A percentile compares a stretch with the other conserved stretches of the same genome.
Evolutionary conservation across 2,113 vertebrate genomes (phyloP).

Genomic region (Anguilla japonica): DNA sequence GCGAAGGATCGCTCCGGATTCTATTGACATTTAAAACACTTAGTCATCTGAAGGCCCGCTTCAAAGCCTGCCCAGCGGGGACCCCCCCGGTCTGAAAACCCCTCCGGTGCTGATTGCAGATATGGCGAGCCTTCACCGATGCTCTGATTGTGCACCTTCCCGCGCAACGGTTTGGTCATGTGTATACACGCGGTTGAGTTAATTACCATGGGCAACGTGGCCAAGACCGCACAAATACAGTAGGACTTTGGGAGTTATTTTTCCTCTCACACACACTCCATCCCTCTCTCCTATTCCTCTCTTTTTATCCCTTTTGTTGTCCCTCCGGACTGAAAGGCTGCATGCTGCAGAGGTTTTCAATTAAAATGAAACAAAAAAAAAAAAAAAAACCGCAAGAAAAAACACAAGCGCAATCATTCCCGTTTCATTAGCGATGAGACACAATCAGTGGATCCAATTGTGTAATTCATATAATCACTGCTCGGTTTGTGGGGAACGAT

Average conservation of each 20-base stretch:
- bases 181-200: background rate
- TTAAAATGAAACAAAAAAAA: constrained; percentile 26
- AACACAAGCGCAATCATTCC: constrained; percentile 36
- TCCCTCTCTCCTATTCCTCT: background rate
- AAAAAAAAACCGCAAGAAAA: background rate
- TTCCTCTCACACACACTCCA: background rate
- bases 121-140: constrained; percentile 40
- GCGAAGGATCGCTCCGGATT: constrained; percentile 33
- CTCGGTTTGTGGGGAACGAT: constrained; percentile 25
- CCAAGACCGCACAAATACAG: constrained; percentile 10
- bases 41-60: constrained; percentile 41
- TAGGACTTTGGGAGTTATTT: background rate
- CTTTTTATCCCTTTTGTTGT: background rate
- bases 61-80: constrained; percentile 50
- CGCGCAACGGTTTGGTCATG: constrained; percentile 30
- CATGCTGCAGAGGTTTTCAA: constrained; percentile 35
- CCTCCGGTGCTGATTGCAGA: constrained; percentile 45
- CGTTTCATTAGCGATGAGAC: constrained; percentile 41
- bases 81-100: constrained; percentile 16
- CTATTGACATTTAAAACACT: constrained; percentile 55
- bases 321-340: background rate
- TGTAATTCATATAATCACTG: constrained; percentile 34
- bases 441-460: constrained; percentile 49
- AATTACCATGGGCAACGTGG: constrained; percentile 18
- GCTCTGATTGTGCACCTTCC: constrained; percentile 38